Base-by-base conservation (phyloP, 2,113 vertebrate genomes). In the Callipepla californica region DNA sequence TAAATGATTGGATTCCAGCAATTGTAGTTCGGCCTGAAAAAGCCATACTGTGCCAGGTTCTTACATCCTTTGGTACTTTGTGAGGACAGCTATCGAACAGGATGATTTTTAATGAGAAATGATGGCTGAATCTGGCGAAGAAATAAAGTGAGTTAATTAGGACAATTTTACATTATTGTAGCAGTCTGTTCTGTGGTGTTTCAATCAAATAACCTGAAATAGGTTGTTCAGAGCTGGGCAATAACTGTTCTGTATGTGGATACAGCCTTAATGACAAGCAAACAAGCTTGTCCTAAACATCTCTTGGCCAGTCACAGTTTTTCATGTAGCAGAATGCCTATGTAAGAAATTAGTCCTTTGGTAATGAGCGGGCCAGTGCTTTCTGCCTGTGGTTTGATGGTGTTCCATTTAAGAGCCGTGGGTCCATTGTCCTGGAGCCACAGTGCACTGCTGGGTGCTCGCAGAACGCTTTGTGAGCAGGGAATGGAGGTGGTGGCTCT, bases 61-160 rank as follows among this genome's bases (percentile, higher is more conserved):
- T 82, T 76, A 73, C 42, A 76, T 90, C 55, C 84, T 82, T 59
- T 38, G 63, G 34, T 80, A n/a, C 59, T 94, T 59, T 40, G 14
- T 85, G 74, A 89, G 65, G 59, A 89, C 87, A 90, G 85, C 91
- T 85, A 42, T 11, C 51, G 57, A 94, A 59, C 50, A 50, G 81
- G 80, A 87, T 63, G 13, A 32, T 70, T 76, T 95, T 82, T 92
- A 85, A 91, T 78, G 79, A 82, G 72, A 74, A 70, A 57, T 5
- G 67, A 59, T 94, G 95, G 66, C 89, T 87, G 72, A 75, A 38
- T 26, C 55, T 90, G 89, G 78, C 70, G 82, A 45, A 68, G 94
- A 83, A 59, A 69, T 53, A 73, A 73, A 80, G 51, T 34, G 85
- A 92, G 61, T 87, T 96, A 80, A 80, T 96, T 85, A 38, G 79